phyloP scores from a whole-genome alignment of 1,140 invertebrate species.

The Physella acuta region DNA sequence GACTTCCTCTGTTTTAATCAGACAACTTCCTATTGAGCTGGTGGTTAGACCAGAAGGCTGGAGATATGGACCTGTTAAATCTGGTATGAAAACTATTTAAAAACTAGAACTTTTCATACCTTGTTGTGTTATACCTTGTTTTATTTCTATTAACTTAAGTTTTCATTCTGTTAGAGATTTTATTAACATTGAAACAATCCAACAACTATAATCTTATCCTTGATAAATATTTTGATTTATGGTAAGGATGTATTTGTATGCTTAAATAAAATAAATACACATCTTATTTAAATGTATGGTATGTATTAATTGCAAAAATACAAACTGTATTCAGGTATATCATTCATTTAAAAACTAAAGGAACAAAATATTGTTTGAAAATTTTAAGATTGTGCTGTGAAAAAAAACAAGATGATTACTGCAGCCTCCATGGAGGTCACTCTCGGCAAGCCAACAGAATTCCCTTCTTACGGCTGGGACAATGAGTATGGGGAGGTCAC shows the following conservation, averaged over 20 bases:
- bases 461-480: constrained; percentile 60
- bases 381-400: constrained; percentile 15
- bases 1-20: constrained; percentile 59
- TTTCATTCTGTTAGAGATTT: too few relatives aligned
- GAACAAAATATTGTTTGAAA: neutral
- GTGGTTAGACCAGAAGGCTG: constrained; percentile 51
- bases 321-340: neutral
- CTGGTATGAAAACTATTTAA: constrained; percentile 38
- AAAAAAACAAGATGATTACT: constrained; percentile 28
- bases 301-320: too few relatives aligned
- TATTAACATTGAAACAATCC: too few relatives aligned
- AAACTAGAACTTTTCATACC: too few relatives aligned
- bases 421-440: constrained; percentile 35
- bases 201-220: too few relatives aligned
- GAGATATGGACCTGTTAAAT: constrained; percentile 50
- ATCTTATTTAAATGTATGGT: too few relatives aligned
- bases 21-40: constrained; percentile 54
- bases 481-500: constrained; percentile 55
- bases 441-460: constrained; percentile 54
- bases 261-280: too few relatives aligned
- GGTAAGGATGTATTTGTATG: too few relatives aligned
- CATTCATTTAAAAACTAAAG: neutral
- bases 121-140: too few relatives aligned
- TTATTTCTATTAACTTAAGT: too few relatives aligned
- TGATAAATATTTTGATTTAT: too few relatives aligned